Conservation (phyloP, 1,140 invertebrate species). For the Akabosia matsudoensis region DNA sequence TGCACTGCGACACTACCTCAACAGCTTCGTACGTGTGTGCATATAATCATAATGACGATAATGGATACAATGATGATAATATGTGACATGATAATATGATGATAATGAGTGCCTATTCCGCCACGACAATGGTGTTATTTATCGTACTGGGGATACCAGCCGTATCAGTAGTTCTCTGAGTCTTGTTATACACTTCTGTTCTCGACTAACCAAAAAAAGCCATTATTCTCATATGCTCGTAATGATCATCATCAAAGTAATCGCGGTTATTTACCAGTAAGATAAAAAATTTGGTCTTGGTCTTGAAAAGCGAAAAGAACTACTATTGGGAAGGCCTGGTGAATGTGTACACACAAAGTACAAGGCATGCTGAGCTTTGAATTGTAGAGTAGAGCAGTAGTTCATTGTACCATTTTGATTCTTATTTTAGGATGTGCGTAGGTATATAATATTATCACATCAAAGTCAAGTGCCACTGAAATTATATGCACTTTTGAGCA, state of each 20-base stretch:
- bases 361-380: no score
- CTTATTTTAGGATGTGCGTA: no score
- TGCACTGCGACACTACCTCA: not conserved
- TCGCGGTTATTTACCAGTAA: conserved; percentile 5
- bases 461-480: no score
- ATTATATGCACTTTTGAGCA: no score
- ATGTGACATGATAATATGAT: conserved; percentile 19
- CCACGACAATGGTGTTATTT: conserved; percentile 3
- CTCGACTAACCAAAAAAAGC: not conserved
- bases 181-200: not conserved
- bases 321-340: not conserved
- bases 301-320: not conserved
- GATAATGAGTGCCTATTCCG: conserved; percentile 16
- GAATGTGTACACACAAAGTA: no score
- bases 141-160: no score
- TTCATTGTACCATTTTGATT: not conserved
- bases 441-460: no score
- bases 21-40: not conserved
- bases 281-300: not conserved
- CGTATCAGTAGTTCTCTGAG: not conserved
- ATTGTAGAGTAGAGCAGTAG: not conserved
- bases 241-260: conserved; percentile 9
- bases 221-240: conserved; percentile 6
- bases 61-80: conserved; percentile 9
- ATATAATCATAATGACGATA: not conserved